Percentiles rank a stretch among this genome's conserved stretches.
Conservation (phyloP, 1,140 invertebrate genomes). For the Hycleus phaleratus region DNA sequence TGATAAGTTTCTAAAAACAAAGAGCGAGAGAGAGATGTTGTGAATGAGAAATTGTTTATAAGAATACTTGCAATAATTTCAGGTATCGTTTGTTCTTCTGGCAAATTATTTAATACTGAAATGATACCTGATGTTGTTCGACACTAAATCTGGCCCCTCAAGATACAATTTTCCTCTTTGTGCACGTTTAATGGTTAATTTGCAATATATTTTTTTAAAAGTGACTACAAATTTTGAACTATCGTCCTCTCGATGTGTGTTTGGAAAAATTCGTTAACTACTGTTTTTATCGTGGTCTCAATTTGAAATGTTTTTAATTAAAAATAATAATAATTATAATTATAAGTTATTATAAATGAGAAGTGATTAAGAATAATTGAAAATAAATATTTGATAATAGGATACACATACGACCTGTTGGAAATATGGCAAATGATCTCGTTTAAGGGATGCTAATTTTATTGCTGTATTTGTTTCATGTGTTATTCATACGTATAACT, state of each 20-base stretch:
- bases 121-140: too few species aligned
- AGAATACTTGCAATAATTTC: too few species aligned
- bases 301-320: conserved; percentile 24
- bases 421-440: conserved; percentile 22
- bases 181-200: conserved; percentile 6
- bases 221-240: neutral
- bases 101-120: too few species aligned
- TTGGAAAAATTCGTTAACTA: conserved; percentile 11
- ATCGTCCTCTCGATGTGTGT: neutral
- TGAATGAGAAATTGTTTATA: too few species aligned
- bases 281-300: conserved; percentile 26
- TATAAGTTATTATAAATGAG: conserved; percentile 16
- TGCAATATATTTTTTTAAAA: conserved; percentile 5
- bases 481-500: conserved; percentile 32
- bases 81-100: neutral
- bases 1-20: conserved; percentile 27
- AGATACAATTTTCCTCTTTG: conserved; percentile 13
- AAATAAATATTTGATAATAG: too few species aligned
- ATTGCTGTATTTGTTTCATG: conserved; percentile 30
- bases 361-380: too few species aligned
- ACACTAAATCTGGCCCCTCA: too few species aligned
- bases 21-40: too few species aligned
- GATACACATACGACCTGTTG: conserved; percentile 5
- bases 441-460: conserved; percentile 25
- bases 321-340: conserved; percentile 17